A percentile compares a stretch with the other conserved stretches of the same genome.
phyloP scores from a whole-genome alignment of 2,888 invertebrate genomes.

The Griposia aprilina region DNA sequence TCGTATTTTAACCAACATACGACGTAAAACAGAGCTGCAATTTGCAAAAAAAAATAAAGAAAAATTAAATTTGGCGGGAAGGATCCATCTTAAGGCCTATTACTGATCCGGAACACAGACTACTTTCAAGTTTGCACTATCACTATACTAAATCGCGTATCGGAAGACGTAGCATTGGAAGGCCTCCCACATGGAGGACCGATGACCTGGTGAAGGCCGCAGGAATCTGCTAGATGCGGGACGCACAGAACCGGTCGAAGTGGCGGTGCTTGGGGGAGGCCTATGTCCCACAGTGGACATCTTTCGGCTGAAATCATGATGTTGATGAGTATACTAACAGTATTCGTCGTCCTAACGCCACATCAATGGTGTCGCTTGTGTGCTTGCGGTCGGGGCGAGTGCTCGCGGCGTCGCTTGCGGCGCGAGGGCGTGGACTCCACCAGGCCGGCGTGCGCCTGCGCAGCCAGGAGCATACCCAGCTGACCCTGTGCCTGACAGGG shows the following conservation, averaged over 20 bases:
- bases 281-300: background rate
- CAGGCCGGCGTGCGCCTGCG: conserved; percentile 88
- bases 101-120: too few relatives aligned
- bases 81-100: too few relatives aligned
- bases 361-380: conserved; percentile 44
- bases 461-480: conserved; percentile 85
- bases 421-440: conserved; percentile 72
- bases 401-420: conserved; percentile 76
- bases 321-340: background rate
- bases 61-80: too few relatives aligned
- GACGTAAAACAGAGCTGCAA: too few relatives aligned
- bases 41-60: too few relatives aligned
- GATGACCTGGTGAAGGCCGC: too few relatives aligned
- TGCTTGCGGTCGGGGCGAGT: conserved; percentile 40
- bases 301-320: background rate
- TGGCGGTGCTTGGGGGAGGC: background rate
- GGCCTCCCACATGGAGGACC: too few relatives aligned
- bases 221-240: background rate
- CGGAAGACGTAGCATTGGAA: too few relatives aligned
- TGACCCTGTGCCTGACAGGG: conserved; percentile 78
- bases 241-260: background rate
- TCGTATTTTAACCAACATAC: too few relatives aligned
- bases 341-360: background rate
- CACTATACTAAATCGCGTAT: too few relatives aligned
- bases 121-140: too few relatives aligned